Base-by-base conservation (phyloP, 1,140 invertebrate species). In the Contarinia nasturtii region DNA sequence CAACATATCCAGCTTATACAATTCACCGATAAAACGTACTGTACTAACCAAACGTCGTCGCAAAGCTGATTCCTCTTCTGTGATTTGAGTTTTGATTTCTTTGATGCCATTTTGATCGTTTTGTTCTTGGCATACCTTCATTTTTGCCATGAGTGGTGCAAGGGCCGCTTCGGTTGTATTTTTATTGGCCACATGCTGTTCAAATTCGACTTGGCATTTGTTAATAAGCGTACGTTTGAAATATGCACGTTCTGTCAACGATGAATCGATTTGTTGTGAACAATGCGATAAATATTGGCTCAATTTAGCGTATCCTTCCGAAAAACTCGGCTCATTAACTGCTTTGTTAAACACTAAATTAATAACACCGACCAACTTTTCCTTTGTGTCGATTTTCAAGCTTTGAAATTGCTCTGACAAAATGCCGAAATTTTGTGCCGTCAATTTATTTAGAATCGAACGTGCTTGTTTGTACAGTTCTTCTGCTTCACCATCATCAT, bases 311-410 rank as follows among this genome's bases (percentile, higher is more conserved):
- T 96, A 96, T 1, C 82, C 81, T 33, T 82, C 77, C 7, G 87
- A 86, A 59, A 93, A 96, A 58, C 78, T 84, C 2, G 90, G 91
- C 63, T 96, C 91, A 68, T 91, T 83, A 22, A 95, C 80, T 33
- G 91, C 91, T 67, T 94, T 95, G 59, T 93, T 86, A 67, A 95
- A 95, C 2, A 95, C 80, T 47, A 96, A 72, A 61, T 88, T 75
- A 55, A 94, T 92, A 11, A 93, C 84, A 48, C 80, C 81, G 51
- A 80, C 72, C 20, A 95, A 66, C 53, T 83, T 74, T 33, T 82
- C 79, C 46, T 76, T 75, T 4, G 78, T 86, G 62, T 91, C 80
- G 48, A 97, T 89, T 45, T 78, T 69, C n/a, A 95, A 67, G 14
- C 68, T 55, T 47, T 79, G 72, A 34, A 94, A 77, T 68, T 87